phyloP scores from a whole-genome alignment of 2,888 invertebrate species.

The Acanthoscelides obtectus region DNA sequence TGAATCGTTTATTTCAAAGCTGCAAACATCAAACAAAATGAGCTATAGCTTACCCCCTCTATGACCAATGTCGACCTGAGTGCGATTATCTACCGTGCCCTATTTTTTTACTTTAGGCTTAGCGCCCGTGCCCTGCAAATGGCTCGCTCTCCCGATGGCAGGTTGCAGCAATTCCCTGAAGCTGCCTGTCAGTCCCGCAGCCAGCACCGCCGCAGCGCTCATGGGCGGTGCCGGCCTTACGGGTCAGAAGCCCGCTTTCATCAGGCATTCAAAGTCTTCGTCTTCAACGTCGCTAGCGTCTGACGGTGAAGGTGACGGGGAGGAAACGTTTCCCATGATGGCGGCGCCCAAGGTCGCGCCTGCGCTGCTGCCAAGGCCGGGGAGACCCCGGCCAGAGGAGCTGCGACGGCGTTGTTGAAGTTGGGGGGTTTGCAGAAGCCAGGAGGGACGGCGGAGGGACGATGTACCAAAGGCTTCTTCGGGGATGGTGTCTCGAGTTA shows the following conservation, averaged over 20 bases:
- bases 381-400: slow-evolving; percentile 50
- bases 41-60: too few species aligned
- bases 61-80: too few species aligned
- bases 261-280: slow-evolving; percentile 42
- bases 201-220: slow-evolving; percentile 7
- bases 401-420: slow-evolving; percentile 56
- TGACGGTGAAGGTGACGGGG: slow-evolving; percentile 54
- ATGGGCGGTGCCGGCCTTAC: slow-evolving; percentile 7
- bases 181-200: slow-evolving; percentile 9
- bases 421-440: slow-evolving; percentile 41
- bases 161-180: slow-evolving; percentile 1
- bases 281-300: slow-evolving; percentile 47
- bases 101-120: neutral
- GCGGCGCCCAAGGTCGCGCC: slow-evolving; percentile 54
- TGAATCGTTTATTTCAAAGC: too few species aligned
- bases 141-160: neutral
- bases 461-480: slow-evolving; percentile 52
- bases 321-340: slow-evolving; percentile 53
- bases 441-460: slow-evolving; percentile 38
- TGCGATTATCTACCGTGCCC: neutral
- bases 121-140: neutral
- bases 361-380: neutral
- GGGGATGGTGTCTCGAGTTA: slow-evolving; percentile 65
- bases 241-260: slow-evolving; percentile 39
- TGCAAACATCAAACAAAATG: too few species aligned